Conservation (phyloP, 2,888 invertebrate species). For the Trisateles emortualis region DNA sequence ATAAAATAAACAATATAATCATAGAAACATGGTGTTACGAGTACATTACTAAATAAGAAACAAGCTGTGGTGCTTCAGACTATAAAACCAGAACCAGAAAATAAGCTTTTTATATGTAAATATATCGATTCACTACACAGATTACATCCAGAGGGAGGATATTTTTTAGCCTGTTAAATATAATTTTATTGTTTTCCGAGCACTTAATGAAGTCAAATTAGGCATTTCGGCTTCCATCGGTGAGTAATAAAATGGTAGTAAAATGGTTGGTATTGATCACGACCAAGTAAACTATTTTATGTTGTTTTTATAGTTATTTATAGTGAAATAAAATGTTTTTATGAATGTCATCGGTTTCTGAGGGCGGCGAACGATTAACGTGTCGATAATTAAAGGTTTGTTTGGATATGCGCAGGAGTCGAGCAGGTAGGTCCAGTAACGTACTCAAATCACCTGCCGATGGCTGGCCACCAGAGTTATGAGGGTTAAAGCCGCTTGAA, state of each 20-base stretch:
- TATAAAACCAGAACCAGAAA: slow-evolving; percentile 19
- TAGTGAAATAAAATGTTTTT: slow-evolving; percentile 80
- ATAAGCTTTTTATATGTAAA: slow-evolving; percentile 35
- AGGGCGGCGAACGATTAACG: slow-evolving; percentile 52
- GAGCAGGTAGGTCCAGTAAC: slow-evolving; percentile 45
- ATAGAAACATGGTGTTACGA: not conserved
- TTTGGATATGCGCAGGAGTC: slow-evolving; percentile 47
- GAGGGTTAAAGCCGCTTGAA: not conserved
- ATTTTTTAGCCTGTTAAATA: slow-evolving; percentile 64
- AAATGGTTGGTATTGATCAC: slow-evolving; percentile 80
- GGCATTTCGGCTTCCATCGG: slow-evolving; percentile 78
- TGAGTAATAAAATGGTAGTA: slow-evolving; percentile 78
- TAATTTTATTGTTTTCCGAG: slow-evolving; percentile 77
- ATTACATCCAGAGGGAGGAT: slow-evolving; percentile 27
- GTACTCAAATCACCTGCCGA: slow-evolving; percentile 6
- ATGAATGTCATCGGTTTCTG: slow-evolving; percentile 77
- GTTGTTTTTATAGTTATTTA: slow-evolving; percentile 85
- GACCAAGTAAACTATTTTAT: slow-evolving; percentile 82
- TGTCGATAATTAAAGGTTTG: slow-evolving; percentile 52
- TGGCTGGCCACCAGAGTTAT: not conserved
- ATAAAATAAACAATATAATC: not conserved
- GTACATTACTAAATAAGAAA: not conserved
- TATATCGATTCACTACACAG: slow-evolving; percentile 31
- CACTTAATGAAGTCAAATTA: slow-evolving; percentile 83
- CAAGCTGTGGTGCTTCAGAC: not conserved